Conservation (phyloP, 2,113 vertebrate species). For the Lophochroa leadbeateri region DNA sequence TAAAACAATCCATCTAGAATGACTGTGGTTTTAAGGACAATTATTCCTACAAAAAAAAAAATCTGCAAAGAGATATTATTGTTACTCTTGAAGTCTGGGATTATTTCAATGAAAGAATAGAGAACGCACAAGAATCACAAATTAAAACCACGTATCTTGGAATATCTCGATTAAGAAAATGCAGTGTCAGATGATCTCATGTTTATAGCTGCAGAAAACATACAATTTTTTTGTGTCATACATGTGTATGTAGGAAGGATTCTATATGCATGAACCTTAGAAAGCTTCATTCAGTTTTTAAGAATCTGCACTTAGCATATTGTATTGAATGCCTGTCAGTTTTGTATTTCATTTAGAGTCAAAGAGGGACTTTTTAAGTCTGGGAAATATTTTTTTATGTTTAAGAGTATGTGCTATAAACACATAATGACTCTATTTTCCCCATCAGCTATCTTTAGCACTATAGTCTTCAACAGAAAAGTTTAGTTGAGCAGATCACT, state of each 20-base stretch:
- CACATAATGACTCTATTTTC: not conserved
- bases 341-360: not conserved
- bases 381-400: not conserved
- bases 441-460: not conserved
- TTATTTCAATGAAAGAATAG: not conserved
- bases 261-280: not conserved
- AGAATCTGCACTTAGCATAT: not conserved
- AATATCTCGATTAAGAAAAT: not conserved
- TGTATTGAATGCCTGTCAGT: not conserved
- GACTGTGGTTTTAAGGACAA: not conserved
- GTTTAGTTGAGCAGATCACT: not conserved
- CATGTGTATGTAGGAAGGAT: not conserved
- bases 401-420: not conserved
- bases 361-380: not conserved
- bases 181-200: fast-evolving
- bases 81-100: not conserved
- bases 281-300: not conserved
- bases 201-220: not conserved
- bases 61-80: not conserved
- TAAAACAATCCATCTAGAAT: not conserved
- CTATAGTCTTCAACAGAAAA: not conserved
- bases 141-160: not conserved
- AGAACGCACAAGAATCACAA: not conserved
- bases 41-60: not conserved
- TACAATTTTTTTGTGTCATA: not conserved